Base-by-base conservation (phyloP, 2,113 vertebrate genomes). In the Vidua macroura region DNA sequence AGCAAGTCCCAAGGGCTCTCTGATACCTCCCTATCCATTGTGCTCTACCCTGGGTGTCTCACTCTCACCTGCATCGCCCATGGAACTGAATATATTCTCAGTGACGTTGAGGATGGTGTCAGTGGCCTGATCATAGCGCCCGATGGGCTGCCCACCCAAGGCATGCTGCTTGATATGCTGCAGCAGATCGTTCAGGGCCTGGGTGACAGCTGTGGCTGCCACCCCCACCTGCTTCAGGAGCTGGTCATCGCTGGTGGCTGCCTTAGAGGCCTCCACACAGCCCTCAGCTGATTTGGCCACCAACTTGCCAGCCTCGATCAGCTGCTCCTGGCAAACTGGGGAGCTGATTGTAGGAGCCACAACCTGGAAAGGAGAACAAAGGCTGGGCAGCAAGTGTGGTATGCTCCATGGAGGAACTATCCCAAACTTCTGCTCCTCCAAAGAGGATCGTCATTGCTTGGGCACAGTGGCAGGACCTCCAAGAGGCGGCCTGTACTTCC, bases 51-150 rank as follows among this genome's bases (percentile, higher is more conserved):
- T 4, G 3, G 21, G 6, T 49, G 22, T 24, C 48, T n/a, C 11
- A 5, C 14, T 69, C 93, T 96, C 94, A 99, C 99, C 99, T 23
- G 99, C 99, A 12, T 99, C 98, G 7, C 99, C 99, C 99, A 99
- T 99, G n/a, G 99, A 99, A 97, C 99, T 99, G 97, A 99, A 99
- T 98, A 99, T 99, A 95, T 99, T 99, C 97, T 99, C 99, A 0
- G 99, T 99, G 91, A 99, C 98, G 0, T 99, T 99, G 73, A 99
- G 98, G 95, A 99, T 99, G 94, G 99, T 99, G 97, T 99, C 98
- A 0, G 99, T 99, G 86, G 99, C 99, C 94, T 99, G 99, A 86
- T 99, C 99, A 0, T 99, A 99, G 39, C 99, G 98, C 13, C 99
- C 99, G 0, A 99, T 98, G 8, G 99, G 98, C 90, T 99, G 98